Evolutionary conservation across 2,888 invertebrate genomes (phyloP), one percentile per base, ranked within the genome.

Genomic region (Notodonta ziczac): DNA sequence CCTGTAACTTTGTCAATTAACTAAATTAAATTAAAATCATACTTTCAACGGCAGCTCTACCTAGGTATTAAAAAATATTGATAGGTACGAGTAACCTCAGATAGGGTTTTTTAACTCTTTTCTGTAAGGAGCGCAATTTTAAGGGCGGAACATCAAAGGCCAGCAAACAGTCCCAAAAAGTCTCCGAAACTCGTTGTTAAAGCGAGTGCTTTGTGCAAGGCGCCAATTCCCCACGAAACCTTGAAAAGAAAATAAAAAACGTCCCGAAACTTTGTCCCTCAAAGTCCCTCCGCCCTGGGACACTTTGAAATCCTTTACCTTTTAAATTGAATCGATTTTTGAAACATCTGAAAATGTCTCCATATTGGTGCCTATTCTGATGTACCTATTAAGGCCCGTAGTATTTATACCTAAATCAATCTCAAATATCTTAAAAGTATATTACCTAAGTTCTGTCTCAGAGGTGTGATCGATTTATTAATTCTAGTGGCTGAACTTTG

Each of bases 61-160:
- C 35, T 35, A 35, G 35, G 35, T 35, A 35, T 35, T 7, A 6
- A 35, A 35, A 6, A 35, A 3, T 3, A 6, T 3, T 7, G 7
- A 35, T 35, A 35, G 7, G 7, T 35, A 6, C 1, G 5, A 3
- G 7, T 35, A 35, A 35, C 35, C 35, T 42, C 8, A 40, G 40
- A 9, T 40, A 40, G 2, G 42, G 10, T 42, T 10, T 42, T 42
- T 42, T 10, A 46, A 46, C 46, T 50, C 16, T 50, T 50, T 50
- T 16, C 50, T 7, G 16, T 8, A 50, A 50, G 50, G 9, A 14
- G 10, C 50, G 7, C n/a, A 5, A 9, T 32, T 42, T 42, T 9
- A 52, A 52, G 52, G 52, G 52, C 32, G 46, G n/a, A 32, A 85
- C 86, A 83, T 88, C 87, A 89, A 89, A 88, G 83, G 71, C 68